Evolutionary conservation across 2,888 invertebrate species (phyloP), one percentile per base, ranked within the genome.

Genomic region (Ophioninae sp.): DNA sequence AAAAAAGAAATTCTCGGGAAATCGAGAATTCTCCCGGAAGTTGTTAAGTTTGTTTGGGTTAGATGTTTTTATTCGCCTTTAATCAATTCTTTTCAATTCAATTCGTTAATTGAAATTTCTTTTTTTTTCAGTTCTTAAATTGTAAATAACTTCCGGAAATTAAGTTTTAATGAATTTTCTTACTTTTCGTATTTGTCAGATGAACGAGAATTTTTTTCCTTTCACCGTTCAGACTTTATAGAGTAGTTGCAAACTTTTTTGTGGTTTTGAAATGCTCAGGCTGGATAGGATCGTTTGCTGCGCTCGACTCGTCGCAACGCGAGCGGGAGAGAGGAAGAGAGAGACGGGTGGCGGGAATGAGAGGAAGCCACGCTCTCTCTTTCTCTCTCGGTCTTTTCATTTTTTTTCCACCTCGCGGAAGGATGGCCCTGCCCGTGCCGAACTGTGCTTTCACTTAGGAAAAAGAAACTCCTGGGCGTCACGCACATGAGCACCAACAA

Each of bases 401-500:
- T 71, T 82, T 65, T 65, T 51, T 30, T 61, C 39, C 74, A 39
- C 74, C 41, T 39, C 44, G 13, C 51, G 17, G 17, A 51, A 51
- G 51, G 51, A 51, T 51, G 51, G 51, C 51, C 51, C 51, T 51
- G 17, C 17, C 22, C 86, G 82, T 82, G 84, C 81, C 81, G 82
- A 86, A 82, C 80, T 85, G 84, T 87, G 89, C 92, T 92, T 92
- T 92, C 92, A 91, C 92, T 76, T 89, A 91, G 90, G 90, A 90
- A 92, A 91, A 91, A 91, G 92, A 91, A 91, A 88, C 90, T 88
- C 85, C 80, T 88, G 51, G 17, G 51, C 51, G 90, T 90, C 90
- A 91, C 89, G 91, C 91, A 88, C 90, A 86, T 87, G 88, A 91
- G 87, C 90, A 90, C 88, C 87, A 56, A 87, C 87, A 88, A 88